Conservation (phyloP, 2,797 vertebrate genomes). For the Poeciliopsis gracilis region DNA sequence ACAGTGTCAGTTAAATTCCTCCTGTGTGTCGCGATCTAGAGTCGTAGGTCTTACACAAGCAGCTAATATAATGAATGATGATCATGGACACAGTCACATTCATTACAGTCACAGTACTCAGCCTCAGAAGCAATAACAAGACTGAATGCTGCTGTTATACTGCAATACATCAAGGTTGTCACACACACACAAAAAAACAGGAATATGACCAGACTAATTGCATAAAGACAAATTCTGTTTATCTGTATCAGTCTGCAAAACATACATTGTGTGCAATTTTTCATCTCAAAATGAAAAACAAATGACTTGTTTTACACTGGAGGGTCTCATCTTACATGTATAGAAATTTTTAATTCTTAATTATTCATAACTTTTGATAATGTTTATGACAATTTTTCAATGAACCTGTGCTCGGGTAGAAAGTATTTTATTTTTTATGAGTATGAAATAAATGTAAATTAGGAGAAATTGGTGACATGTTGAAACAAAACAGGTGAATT, state of each 20-base stretch:
- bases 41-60: slow-evolving; percentile 19
- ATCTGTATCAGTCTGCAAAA: neutral
- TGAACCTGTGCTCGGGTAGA: neutral
- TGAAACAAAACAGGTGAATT: neutral
- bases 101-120: neutral
- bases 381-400: neutral
- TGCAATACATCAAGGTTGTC: neutral
- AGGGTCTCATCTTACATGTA: neutral
- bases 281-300: neutral
- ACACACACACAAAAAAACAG: neutral
- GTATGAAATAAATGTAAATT: neutral
- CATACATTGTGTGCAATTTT: neutral
- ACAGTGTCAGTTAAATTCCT: slow-evolving; percentile 43
- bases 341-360: neutral
- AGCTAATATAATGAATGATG: slow-evolving; percentile 24
- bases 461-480: neutral
- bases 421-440: neutral
- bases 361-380: neutral
- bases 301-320: neutral
- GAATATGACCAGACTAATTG: neutral
- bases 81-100: neutral
- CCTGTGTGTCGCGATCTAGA: slow-evolving; percentile 3
- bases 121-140: neutral
- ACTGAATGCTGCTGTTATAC: neutral
- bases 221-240: neutral